Evolutionary conservation across 2,797 vertebrate species (phyloP).

Genomic region (Oreortyx pictus): DNA sequence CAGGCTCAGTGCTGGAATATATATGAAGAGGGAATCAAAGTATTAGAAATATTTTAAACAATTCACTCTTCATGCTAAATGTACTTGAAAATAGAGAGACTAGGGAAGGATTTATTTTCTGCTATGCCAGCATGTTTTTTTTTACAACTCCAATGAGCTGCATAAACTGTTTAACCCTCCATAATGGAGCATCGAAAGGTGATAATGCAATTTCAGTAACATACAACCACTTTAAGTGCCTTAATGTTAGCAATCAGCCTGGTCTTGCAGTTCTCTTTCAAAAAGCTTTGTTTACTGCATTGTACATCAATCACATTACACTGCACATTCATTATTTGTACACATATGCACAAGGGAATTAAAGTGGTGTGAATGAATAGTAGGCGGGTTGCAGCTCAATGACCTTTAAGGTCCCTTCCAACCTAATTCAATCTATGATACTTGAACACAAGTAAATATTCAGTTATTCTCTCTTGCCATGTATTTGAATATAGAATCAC

Average conservation of each 20-base stretch:
- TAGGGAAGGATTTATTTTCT: neutral
- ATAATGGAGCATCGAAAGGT: neutral
- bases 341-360: neutral
- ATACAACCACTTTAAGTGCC: neutral
- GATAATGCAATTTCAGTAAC: neutral
- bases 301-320: neutral
- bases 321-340: fast-evolving
- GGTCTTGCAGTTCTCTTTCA: neutral
- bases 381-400: too few relatives aligned
- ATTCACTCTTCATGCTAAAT: neutral
- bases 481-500: neutral
- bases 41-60: neutral
- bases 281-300: neutral
- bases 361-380: neutral
- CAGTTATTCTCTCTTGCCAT: neutral
- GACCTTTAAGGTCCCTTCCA: too few relatives aligned
- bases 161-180: neutral
- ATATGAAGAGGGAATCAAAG: neutral
- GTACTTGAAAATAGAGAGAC: neutral
- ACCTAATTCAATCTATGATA: too few relatives aligned
- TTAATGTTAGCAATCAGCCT: neutral
- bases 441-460: neutral
- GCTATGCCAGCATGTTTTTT: neutral
- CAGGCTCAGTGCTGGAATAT: neutral
- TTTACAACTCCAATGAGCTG: neutral